phyloP scores from a whole-genome alignment of 2,888 invertebrate species.

The Scotopteryx bipunctaria region DNA sequence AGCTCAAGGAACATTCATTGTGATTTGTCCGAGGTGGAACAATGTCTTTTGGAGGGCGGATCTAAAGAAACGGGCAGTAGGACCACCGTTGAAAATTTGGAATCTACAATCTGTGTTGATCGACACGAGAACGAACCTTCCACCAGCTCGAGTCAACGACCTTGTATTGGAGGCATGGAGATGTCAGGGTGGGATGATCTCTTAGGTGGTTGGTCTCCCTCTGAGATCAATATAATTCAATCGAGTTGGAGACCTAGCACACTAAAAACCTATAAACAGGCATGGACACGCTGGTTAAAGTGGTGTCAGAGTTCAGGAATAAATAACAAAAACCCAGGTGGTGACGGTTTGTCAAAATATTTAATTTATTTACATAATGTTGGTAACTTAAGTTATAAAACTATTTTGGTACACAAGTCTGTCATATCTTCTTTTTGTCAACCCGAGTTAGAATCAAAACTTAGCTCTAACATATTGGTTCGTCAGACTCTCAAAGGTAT shows the following conservation, averaged over 20 bases:
- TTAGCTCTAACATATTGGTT: not conserved
- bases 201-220: not conserved
- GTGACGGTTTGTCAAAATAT: not conserved
- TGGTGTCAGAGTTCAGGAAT: slow-evolving; percentile 1
- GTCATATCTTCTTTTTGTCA: not conserved
- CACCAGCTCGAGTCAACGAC: not conserved
- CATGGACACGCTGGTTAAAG: not conserved
- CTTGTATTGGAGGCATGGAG: slow-evolving; percentile 4
- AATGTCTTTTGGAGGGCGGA: not conserved
- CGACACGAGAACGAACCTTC: slow-evolving; percentile 3
- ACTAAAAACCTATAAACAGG: not conserved
- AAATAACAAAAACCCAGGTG: not conserved
- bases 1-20: not conserved
- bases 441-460: not conserved
- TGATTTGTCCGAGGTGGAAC: slow-evolving; percentile 4
- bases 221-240: not conserved
- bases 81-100: not conserved
- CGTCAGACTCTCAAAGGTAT: slow-evolving; percentile 1
- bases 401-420: slow-evolving; percentile 9
- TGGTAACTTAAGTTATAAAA: slow-evolving; percentile 1
- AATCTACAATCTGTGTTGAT: not conserved
- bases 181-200: slow-evolving; percentile 5
- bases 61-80: not conserved
- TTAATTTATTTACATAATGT: slow-evolving; percentile 1
- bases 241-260: slow-evolving; percentile 1